These are phyloP conservation scores for Synergus gifuensis DNA, from an alignment of 2,888 invertebrate genomes.

Conservation along the genomic window DNA sequence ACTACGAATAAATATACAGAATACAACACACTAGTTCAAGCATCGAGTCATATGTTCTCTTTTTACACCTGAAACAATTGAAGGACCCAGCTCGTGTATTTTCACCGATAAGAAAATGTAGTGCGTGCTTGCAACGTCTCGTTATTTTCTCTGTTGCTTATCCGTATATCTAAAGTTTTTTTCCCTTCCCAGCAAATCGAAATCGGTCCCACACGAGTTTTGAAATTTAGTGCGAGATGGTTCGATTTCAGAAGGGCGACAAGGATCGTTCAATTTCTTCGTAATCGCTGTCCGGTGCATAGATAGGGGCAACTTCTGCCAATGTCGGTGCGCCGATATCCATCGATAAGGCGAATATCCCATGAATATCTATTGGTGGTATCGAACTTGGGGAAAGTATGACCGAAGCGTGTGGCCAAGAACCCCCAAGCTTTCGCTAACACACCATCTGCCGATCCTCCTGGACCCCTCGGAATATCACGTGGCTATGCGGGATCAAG, in stretches of 20 bases:
- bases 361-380: slow-evolving; percentile 33
- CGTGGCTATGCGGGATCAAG: neutral
- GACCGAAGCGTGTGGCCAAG: neutral
- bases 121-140: neutral
- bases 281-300: slow-evolving; percentile 23
- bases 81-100: neutral
- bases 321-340: slow-evolving; percentile 9
- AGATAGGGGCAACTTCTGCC: slow-evolving; percentile 7
- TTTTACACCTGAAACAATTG: neutral
- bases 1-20: too few species aligned
- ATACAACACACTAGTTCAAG: too few species aligned
- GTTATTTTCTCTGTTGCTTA: too few species aligned
- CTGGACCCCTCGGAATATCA: neutral
- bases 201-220: neutral
- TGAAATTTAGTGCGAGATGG: neutral
- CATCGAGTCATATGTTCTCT: too few species aligned
- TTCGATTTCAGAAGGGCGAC: slow-evolving; percentile 16
- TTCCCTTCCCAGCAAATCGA: too few species aligned
- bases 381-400: slow-evolving; percentile 12
- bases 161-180: too few species aligned
- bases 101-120: neutral
- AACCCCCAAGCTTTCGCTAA: neutral
- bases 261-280: slow-evolving; percentile 18
- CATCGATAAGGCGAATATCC: slow-evolving; percentile 10
- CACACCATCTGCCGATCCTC: neutral